Percentiles rank a stretch among this genome's conserved stretches.
These are phyloP conservation scores for Columba janthina DNA, from an alignment of 2,113 vertebrate genomes.

Conservation along the genomic window DNA sequence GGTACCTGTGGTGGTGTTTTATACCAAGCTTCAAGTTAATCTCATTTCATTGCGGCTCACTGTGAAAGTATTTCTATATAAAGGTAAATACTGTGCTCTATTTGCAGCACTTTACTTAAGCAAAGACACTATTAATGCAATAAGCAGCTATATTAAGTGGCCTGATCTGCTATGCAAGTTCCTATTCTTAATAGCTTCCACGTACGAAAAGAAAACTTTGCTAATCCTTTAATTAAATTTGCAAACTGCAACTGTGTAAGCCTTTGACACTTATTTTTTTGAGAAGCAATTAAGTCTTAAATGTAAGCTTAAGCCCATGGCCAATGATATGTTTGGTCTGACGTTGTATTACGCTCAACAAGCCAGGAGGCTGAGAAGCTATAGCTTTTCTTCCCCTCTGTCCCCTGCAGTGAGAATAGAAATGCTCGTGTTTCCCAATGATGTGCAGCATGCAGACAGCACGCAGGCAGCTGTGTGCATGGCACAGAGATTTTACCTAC, in stretches of 20 bases:
- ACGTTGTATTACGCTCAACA: neutral
- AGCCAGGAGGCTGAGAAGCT: neutral
- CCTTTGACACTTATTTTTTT: neutral
- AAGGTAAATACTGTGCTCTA: neutral
- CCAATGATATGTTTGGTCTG: neutral
- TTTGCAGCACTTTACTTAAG: neutral
- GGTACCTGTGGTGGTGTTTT: neutral
- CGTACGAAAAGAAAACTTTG: neutral
- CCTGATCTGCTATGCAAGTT: neutral
- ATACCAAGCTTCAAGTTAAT: neutral
- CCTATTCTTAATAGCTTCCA: neutral
- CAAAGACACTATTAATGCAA: neutral
- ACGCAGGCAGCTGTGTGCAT: neutral
- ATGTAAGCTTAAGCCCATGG: neutral
- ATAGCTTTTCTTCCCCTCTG: neutral
- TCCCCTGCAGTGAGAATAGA: neutral
- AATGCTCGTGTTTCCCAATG: neutral
- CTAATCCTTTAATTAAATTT: conserved; percentile 26
- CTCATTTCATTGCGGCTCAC: neutral
- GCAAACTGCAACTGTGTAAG: neutral
- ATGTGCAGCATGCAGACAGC: neutral
- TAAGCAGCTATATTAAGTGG: neutral
- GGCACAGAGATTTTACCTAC: neutral
- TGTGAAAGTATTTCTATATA: neutral
- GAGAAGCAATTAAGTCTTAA: neutral